These are phyloP conservation scores for Carcinoscorpius rotundicauda DNA, from an alignment of 1,140 invertebrate genomes.

Conservation along the genomic window DNA sequence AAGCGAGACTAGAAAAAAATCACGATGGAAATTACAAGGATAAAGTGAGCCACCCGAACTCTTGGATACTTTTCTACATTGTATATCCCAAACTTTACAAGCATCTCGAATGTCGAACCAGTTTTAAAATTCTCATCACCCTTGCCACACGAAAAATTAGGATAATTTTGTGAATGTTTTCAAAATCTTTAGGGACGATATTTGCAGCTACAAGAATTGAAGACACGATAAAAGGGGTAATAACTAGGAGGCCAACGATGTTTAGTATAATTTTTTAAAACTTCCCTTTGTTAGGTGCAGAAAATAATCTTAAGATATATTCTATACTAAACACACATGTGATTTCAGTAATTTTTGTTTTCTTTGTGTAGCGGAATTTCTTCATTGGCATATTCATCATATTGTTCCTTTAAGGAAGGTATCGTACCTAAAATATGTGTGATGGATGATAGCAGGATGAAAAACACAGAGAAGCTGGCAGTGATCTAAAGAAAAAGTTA, in stretches of 20 bases:
- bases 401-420: slow-evolving; percentile 78
- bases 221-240: slow-evolving; percentile 96
- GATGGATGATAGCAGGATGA: slow-evolving; percentile 98
- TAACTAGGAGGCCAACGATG: slow-evolving; percentile 96
- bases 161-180: slow-evolving; percentile 91
- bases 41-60: too few relatives aligned
- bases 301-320: slow-evolving; percentile 94
- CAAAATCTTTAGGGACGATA: slow-evolving; percentile 65
- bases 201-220: slow-evolving; percentile 90
- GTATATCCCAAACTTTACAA: slow-evolving; percentile 97
- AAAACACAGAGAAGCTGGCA: slow-evolving; percentile 80
- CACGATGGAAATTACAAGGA: slow-evolving; percentile 96
- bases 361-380: too few relatives aligned
- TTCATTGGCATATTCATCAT: slow-evolving; percentile 39
- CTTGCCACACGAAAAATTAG: slow-evolving; percentile 99
- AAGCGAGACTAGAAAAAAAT: slow-evolving; percentile 98
- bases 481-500: too few relatives aligned
- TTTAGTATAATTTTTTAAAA: slow-evolving; percentile 99
- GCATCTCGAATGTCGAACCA: slow-evolving; percentile 96
- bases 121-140: slow-evolving; percentile 94
- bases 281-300: slow-evolving; percentile 98
- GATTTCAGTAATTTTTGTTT: too few relatives aligned
- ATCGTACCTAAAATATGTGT: slow-evolving; percentile 97
- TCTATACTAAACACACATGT: slow-evolving; percentile 77
- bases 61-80: slow-evolving; percentile 64